Evolutionary conservation across 2,113 vertebrate species (phyloP).

Genomic region (Trematomus loennbergii): DNA sequence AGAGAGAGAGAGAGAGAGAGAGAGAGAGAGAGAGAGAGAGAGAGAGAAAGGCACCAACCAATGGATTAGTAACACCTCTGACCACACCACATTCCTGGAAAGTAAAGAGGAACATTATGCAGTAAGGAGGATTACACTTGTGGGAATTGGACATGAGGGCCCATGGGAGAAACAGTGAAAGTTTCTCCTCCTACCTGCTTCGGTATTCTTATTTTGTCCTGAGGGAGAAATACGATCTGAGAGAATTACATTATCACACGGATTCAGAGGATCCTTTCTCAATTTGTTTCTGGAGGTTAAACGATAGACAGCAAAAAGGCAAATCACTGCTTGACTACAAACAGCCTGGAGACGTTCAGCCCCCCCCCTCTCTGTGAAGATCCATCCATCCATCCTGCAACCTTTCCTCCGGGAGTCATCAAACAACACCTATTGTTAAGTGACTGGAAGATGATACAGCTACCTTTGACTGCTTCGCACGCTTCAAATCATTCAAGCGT

Average conservation of each 20-base stretch:
- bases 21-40: constrained; percentile 40
- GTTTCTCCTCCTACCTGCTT: constrained; percentile 23
- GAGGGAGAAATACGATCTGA: constrained; percentile 57
- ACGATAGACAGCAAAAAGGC: constrained; percentile 52
- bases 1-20: constrained; percentile 3
- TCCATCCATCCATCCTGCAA: constrained; percentile 38
- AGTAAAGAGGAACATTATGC: constrained; percentile 74
- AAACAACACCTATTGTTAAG: constrained; percentile 64
- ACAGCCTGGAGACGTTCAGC: constrained; percentile 50
- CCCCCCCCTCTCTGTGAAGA: constrained; percentile 23
- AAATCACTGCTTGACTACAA: constrained; percentile 53
- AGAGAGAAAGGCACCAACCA: constrained; percentile 60
- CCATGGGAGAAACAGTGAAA: constrained; percentile 25
- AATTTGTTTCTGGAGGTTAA: constrained; percentile 50
- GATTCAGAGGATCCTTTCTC: constrained; percentile 48
- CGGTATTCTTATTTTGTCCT: constrained; percentile 38
- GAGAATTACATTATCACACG: constrained; percentile 48
- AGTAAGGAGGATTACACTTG: constrained; percentile 80
- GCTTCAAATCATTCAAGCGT: constrained; percentile 30
- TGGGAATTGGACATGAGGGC: constrained; percentile 69
- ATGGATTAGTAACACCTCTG: constrained; percentile 76
- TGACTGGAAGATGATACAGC: constrained; percentile 51
- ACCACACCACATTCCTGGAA: constrained; percentile 76
- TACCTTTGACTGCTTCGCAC: constrained; percentile 38
- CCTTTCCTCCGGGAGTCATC: constrained; percentile 44